These are phyloP conservation scores for Ectobius pallidus DNA, from an alignment of 2,888 invertebrate genomes.

Conservation along the genomic window DNA sequence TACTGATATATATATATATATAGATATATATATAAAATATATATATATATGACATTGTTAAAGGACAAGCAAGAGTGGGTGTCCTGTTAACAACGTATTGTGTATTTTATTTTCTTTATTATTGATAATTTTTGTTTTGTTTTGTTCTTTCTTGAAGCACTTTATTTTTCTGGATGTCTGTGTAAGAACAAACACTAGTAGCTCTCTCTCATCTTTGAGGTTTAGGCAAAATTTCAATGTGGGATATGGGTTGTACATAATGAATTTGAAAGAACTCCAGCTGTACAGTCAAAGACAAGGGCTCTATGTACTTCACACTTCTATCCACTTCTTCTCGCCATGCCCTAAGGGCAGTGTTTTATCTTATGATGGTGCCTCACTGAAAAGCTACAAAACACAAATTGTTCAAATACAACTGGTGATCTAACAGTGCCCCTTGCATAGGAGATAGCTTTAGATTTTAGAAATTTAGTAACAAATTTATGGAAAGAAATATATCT, in stretches of 20 bases:
- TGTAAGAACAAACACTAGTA: slow-evolving; percentile 36
- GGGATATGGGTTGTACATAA: slow-evolving; percentile 22
- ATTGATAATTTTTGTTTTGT: slow-evolving; percentile 30
- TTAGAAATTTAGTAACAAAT: slow-evolving; percentile 3
- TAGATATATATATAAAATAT: slow-evolving; percentile 41
- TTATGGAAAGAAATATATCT: not conserved
- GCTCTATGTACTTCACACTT: slow-evolving; percentile 35
- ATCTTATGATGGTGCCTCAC: slow-evolving; percentile 35
- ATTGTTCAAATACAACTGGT: slow-evolving; percentile 34
- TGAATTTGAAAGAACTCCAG: slow-evolving; percentile 11
- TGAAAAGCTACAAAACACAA: slow-evolving; percentile 31
- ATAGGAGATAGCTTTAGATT: not conserved
- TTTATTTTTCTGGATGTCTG: slow-evolving; percentile 38
- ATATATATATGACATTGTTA: slow-evolving; percentile 55
- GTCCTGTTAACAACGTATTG: slow-evolving; percentile 37
- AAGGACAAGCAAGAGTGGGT: slow-evolving; percentile 35
- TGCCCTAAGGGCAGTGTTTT: slow-evolving; percentile 21
- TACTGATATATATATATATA: slow-evolving; percentile 44
- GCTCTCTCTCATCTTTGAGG: slow-evolving; percentile 39
- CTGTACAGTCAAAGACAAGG: slow-evolving; percentile 24
- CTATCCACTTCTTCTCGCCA: slow-evolving; percentile 16
- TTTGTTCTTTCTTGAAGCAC: slow-evolving; percentile 39
- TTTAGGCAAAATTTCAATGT: slow-evolving; percentile 24
- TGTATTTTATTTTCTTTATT: slow-evolving; percentile 31
- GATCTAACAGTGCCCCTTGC: slow-evolving; percentile 16